These are phyloP conservation scores for Thunnus albacares DNA, from an alignment of 2,797 vertebrate genomes.

Conservation along the genomic window DNA sequence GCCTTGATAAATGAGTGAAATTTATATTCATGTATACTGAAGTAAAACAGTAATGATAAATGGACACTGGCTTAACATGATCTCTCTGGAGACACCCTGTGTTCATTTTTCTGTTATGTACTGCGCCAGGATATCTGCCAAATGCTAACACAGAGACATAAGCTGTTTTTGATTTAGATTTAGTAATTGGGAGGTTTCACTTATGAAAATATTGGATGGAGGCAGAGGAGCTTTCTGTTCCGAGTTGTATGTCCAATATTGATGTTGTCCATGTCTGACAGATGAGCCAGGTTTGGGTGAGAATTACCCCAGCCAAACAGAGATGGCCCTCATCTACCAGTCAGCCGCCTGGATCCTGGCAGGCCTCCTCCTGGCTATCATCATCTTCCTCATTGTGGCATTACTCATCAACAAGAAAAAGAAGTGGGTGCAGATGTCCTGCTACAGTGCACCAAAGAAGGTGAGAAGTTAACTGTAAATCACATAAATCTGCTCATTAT, in stretches of 20 bases:
- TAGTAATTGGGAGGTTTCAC: conserved; percentile 19
- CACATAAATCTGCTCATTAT: background rate
- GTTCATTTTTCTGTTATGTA: conserved; percentile 27
- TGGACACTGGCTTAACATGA: conserved; percentile 29
- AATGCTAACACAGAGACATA: conserved; percentile 4
- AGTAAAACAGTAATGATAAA: conserved; percentile 47
- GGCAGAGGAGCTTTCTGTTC: background rate
- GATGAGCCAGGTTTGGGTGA: conserved; percentile 71
- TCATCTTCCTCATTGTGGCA: conserved; percentile 85
- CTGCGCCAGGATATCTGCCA: conserved; percentile 23
- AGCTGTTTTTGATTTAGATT: conserved; percentile 45
- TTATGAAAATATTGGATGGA: conserved; percentile 17
- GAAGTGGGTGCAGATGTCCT: conserved; percentile 90
- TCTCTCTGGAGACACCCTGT: conserved; percentile 7
- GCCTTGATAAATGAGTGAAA: conserved; percentile 47
- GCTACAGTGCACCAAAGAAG: conserved; percentile 89
- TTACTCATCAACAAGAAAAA: conserved; percentile 88
- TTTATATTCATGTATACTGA: conserved; percentile 28
- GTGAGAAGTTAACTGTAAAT: conserved; percentile 64
- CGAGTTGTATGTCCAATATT: background rate
- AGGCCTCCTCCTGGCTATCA: conserved; percentile 86
- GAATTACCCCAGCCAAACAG: conserved; percentile 80
- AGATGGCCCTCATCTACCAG: conserved; percentile 89
- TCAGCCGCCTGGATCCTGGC: conserved; percentile 90
- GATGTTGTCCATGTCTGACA: conserved; percentile 54